Evolutionary conservation across 2,888 invertebrate genomes (phyloP).

Genomic region (Mimas tiliae): DNA sequence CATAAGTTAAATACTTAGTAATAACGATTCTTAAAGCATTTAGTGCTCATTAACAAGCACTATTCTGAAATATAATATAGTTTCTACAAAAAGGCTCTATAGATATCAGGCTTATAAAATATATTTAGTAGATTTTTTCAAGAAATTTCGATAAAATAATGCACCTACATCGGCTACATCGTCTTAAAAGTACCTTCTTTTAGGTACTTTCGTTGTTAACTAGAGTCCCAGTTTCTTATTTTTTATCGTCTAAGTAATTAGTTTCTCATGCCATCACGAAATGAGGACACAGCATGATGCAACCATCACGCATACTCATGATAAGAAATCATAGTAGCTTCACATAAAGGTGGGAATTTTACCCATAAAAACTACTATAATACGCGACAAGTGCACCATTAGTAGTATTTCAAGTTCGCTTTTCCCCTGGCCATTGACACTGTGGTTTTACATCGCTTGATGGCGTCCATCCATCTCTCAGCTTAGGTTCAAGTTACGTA

Average conservation of each 20-base stretch:
- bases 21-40: background rate
- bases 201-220: background rate
- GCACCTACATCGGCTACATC: too few species aligned
- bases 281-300: background rate
- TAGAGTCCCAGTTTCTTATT: background rate
- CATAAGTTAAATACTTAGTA: background rate
- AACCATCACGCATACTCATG: slow-evolving; percentile 1
- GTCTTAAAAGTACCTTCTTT: background rate
- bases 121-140: too few species aligned
- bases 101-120: too few species aligned
- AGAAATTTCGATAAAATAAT: too few species aligned
- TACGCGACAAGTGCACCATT: background rate
- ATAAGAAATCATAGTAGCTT: slow-evolving; percentile 12
- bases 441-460: slow-evolving; percentile 31
- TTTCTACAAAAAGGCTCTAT: background rate
- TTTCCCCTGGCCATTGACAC: slow-evolving; percentile 31
- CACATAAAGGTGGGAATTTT: slow-evolving; percentile 16
- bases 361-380: slow-evolving; percentile 10
- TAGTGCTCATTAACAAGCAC: background rate
- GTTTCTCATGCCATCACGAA: slow-evolving; percentile 1
- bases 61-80: background rate
- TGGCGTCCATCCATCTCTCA: slow-evolving; percentile 9
- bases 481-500: slow-evolving; percentile 47
- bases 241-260: background rate
- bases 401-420: background rate